Evolutionary conservation across 2,888 invertebrate species (phyloP), one percentile per base, ranked within the genome.

Genomic region (Byasa hedistus): DNA sequence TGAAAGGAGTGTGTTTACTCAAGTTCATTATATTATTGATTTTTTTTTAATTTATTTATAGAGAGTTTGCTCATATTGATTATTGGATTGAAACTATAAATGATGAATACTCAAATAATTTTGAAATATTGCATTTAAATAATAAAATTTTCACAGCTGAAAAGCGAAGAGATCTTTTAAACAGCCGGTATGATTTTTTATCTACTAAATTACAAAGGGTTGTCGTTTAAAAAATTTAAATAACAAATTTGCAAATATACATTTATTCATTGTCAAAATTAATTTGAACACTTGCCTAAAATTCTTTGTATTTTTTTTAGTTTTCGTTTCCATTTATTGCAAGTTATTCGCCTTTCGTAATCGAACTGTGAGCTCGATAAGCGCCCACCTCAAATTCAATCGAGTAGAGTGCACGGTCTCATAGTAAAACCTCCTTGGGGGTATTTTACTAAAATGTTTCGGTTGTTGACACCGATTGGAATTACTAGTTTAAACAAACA

Each of bases 371-470:
- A 78, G 79, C 76, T 80, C 75, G 74, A 76, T 78, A 76, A 79
- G 75, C 81, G 82, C 80, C 82, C 84, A 84, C 83, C 85, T 85
- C 77, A 79, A 80, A 88, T 84, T 84, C 88, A 91, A 91, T 91
- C 86, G 84, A 77, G 81, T 83, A 85, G 84, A 89, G 89, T 89
- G 89, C 86, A 79, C 79, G 80, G 80, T 78, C 79, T 79, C 79
- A 69, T 69, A 71, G 69, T 68, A 76, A 75, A 76, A 80, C 80
- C 81, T 81, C 80, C 76, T 70, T 74, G 74, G 79, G 83, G 83
- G 86, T 88, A 87, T 89, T 88, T 85, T 80, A 81, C 79, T 86
- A 85, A 89, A 88, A 87, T 84, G 87, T 84, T 85, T 83, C 74
- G 81, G 79, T 80, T 86, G 86, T 87, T 85, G 87, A 86, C 85